phyloP scores from a whole-genome alignment of 2,113 vertebrate genomes.

The Cyanoderma ruficeps region DNA sequence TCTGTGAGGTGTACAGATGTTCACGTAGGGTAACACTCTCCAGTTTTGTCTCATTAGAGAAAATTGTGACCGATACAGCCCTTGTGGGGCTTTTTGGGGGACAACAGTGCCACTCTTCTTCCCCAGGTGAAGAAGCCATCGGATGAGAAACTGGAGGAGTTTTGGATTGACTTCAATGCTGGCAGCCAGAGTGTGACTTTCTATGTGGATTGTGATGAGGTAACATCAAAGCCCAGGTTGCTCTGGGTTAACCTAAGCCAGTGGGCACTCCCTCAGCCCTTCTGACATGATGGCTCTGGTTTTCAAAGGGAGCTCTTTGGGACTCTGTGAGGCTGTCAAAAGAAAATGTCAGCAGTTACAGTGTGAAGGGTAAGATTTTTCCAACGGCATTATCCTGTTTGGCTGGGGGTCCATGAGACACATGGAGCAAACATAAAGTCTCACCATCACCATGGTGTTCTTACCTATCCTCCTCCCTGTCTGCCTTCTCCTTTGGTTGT shows the following conservation, averaged over 20 bases:
- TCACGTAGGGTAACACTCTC: rapidly evolving
- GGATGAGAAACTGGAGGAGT: conserved; percentile 85
- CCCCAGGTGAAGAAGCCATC: conserved; percentile 83
- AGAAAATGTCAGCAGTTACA: conserved; percentile 74
- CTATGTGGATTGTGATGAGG: conserved; percentile 82
- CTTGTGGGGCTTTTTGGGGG: background rate
- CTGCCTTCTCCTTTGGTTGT: background rate
- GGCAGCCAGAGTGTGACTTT: conserved; percentile 86
- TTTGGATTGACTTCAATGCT: conserved; percentile 93
- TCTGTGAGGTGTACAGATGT: background rate
- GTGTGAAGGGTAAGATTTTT: conserved; percentile 68
- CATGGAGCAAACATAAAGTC: background rate
- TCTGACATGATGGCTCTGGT: background rate
- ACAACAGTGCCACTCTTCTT: background rate
- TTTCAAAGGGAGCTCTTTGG: conserved; percentile 82
- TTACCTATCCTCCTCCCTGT: background rate
- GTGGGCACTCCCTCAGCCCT: rapidly evolving
- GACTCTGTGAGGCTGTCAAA: conserved; percentile 79
- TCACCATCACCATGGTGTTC: rapidly evolving
- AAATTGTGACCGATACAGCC: background rate
- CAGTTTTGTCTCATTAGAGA: background rate
- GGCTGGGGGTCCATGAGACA: background rate
- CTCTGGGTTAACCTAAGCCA: background rate
- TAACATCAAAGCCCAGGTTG: conserved; percentile 16
- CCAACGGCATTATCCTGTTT: rapidly evolving